A percentile compares a stretch with the other conserved stretches of the same genome.
Conservation (phyloP, 1,140 invertebrate species). For the Coenobita brevimanus region DNA sequence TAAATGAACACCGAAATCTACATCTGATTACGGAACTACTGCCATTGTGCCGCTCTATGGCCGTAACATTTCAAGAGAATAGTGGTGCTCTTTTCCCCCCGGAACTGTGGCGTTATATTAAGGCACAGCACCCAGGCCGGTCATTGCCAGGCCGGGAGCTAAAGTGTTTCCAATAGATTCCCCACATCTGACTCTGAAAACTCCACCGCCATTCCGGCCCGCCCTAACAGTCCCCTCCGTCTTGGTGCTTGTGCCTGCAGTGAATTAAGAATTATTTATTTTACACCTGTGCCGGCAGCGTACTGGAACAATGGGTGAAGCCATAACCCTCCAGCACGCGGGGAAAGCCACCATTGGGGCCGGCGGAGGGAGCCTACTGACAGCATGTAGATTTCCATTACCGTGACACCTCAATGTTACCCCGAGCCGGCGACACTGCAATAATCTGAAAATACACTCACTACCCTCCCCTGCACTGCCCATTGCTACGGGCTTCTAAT, state of each 20-base stretch:
- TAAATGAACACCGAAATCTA: too few relatives aligned
- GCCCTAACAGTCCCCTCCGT: constrained; percentile 33
- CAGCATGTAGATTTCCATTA: constrained; percentile 66
- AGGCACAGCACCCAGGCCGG: background rate
- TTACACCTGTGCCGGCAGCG: constrained; percentile 57
- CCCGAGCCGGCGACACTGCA: constrained; percentile 57
- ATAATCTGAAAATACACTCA: constrained; percentile 66
- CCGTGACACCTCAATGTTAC: constrained; percentile 60
- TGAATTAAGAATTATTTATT: constrained; percentile 64
- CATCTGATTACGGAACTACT: too few relatives aligned
- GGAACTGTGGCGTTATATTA: constrained; percentile 29
- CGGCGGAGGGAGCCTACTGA: constrained; percentile 56
- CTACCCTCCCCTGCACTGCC: constrained; percentile 50
- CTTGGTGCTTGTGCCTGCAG: constrained; percentile 35
- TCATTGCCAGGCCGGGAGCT: background rate
- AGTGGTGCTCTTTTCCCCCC: background rate
- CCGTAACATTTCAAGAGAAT: too few relatives aligned
- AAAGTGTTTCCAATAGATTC: constrained; percentile 45
- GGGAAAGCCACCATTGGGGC: constrained; percentile 42
- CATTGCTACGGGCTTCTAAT: constrained; percentile 65
- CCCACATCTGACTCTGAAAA: constrained; percentile 36
- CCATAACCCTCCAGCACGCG: constrained; percentile 38
- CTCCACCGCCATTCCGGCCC: constrained; percentile 23
- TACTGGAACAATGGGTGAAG: constrained; percentile 56
- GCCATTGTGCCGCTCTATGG: too few relatives aligned